A percentile compares a stretch with the other conserved stretches of the same genome.
phyloP scores from a whole-genome alignment of 1,140 invertebrate species.

The Tetraneura akinire region DNA sequence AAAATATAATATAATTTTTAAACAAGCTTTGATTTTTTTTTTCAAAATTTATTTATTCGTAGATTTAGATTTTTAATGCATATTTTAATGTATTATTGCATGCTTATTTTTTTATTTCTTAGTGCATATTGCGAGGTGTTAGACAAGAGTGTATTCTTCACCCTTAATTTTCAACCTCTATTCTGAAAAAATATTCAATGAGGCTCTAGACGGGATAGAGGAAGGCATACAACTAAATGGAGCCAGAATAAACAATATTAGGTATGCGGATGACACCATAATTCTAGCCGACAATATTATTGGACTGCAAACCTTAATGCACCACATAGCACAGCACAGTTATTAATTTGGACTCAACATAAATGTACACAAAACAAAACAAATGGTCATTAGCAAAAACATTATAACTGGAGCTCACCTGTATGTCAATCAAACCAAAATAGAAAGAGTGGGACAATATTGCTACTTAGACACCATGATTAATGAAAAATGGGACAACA shows the following conservation, averaged over 20 bases:
- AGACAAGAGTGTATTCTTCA: too few species aligned
- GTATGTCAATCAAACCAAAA: constrained; percentile 3
- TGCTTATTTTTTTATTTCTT: too few species aligned
- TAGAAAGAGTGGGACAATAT: constrained; percentile 31
- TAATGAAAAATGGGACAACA: constrained; percentile 50
- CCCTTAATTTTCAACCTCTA: too few species aligned
- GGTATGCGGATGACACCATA: constrained; percentile 52
- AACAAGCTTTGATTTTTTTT: too few species aligned
- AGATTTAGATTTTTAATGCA: too few species aligned
- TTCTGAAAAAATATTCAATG: too few species aligned
- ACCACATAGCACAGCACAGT: constrained; percentile 34
- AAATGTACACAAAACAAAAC: constrained; percentile 50
- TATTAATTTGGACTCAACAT: constrained; percentile 48
- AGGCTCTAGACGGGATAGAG: neutral
- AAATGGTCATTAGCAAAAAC: constrained; percentile 37
- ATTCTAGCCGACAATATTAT: too few species aligned
- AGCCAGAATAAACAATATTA: constrained; percentile 42
- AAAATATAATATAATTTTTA: too few species aligned
- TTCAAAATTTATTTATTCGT: too few species aligned
- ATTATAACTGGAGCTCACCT: neutral
- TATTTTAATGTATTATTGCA: too few species aligned
- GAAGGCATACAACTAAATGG: constrained; percentile 42
- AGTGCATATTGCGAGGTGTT: too few species aligned
- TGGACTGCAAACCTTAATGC: constrained; percentile 42
- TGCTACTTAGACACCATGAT: constrained; percentile 44